These are phyloP conservation scores for Hoplodrina ambigua DNA, from an alignment of 2,888 invertebrate genomes.

Conservation along the genomic window DNA sequence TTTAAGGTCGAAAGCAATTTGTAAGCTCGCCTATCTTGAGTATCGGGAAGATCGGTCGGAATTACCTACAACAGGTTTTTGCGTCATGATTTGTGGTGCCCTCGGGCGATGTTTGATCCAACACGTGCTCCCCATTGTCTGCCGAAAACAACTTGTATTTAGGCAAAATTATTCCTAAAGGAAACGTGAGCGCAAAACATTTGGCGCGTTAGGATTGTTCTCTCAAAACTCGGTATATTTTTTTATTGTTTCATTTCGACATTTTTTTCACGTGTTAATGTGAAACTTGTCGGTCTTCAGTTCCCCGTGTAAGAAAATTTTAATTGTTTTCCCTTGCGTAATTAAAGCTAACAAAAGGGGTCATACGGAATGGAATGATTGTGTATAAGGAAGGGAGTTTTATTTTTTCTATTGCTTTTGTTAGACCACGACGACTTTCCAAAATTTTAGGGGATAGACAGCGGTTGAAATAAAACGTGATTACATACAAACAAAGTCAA, in stretches of 20 bases:
- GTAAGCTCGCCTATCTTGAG: slow-evolving; percentile 84
- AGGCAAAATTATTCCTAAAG: slow-evolving; percentile 80
- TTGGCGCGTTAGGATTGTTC: slow-evolving; percentile 42
- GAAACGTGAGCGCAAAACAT: slow-evolving; percentile 65
- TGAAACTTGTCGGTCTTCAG: slow-evolving; percentile 24
- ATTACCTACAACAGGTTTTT: slow-evolving; percentile 89
- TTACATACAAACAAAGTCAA: no score
- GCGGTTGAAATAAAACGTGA: no score
- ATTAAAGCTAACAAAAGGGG: slow-evolving; percentile 21
- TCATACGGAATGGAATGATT: slow-evolving; percentile 26
- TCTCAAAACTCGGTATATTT: slow-evolving; percentile 20
- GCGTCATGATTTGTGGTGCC: slow-evolving; percentile 88
- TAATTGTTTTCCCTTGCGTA: slow-evolving; percentile 1
- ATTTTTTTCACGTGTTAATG: slow-evolving; percentile 12
- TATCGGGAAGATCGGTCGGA: slow-evolving; percentile 82
- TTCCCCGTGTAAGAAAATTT: slow-evolving; percentile 25
- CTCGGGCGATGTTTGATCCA: slow-evolving; percentile 85
- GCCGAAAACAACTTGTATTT: slow-evolving; percentile 83
- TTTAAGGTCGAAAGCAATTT: slow-evolving; percentile 88
- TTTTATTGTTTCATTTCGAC: slow-evolving; percentile 1
- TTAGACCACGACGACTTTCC: no score
- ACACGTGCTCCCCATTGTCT: slow-evolving; percentile 82
- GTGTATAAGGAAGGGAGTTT: slow-evolving; percentile 5
- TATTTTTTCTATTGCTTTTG: no score
- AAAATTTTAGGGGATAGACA: no score